Conservation (phyloP, 2,888 invertebrate genomes). For the Macropis europaea region DNA sequence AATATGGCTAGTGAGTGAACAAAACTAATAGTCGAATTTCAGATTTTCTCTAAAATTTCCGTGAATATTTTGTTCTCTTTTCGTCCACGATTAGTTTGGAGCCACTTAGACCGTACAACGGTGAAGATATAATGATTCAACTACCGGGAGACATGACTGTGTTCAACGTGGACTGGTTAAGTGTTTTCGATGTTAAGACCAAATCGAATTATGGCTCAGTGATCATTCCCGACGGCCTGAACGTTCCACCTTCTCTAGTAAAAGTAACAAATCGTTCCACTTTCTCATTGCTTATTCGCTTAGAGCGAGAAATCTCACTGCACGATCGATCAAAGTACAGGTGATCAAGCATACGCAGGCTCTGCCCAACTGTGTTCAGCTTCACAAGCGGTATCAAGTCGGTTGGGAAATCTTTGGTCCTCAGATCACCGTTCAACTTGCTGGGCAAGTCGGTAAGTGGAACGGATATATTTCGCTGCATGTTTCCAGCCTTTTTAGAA, state of each 20-base stretch:
- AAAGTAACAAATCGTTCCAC: constrained; percentile 79
- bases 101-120: constrained; percentile 86
- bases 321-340: constrained; percentile 51
- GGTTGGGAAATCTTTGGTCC: constrained; percentile 96
- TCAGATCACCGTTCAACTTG: constrained; percentile 91
- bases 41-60: too few species aligned
- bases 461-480: too few species aligned
- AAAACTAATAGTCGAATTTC: background rate
- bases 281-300: background rate
- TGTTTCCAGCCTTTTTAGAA: background rate
- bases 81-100: constrained; percentile 84
- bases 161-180: constrained; percentile 91
- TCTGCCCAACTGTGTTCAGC: constrained; percentile 91
- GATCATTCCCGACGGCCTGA: constrained; percentile 89
- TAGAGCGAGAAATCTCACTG: background rate
- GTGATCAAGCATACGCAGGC: constrained; percentile 82
- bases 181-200: constrained; percentile 87
- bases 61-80: too few species aligned
- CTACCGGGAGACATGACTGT: constrained; percentile 91
- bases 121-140: constrained; percentile 87
- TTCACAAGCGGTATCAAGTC: constrained; percentile 91
- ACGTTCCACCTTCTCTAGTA: constrained; percentile 92
- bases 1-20: constrained; percentile 92
- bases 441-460: constrained; percentile 85
- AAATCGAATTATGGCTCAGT: constrained; percentile 87